Conservation (phyloP, 2,797 vertebrate genomes). For the Sebastes melanostomus region DNA sequence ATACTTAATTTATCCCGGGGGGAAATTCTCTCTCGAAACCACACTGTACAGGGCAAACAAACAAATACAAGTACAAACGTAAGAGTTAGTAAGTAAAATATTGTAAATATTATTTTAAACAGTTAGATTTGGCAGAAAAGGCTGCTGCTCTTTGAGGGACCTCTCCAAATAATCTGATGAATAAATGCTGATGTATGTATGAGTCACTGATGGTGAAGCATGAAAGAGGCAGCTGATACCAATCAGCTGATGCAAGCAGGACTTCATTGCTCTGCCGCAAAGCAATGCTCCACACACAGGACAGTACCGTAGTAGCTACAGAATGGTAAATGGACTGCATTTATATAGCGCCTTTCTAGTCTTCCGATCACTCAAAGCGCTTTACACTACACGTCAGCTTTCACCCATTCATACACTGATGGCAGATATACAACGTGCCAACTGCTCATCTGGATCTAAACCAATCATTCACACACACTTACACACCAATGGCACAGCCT, state of each 20-base stretch:
- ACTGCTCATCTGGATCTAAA: too few species aligned
- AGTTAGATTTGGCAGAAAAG: not conserved
- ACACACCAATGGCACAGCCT: too few species aligned
- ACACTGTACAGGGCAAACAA: not conserved
- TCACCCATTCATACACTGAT: too few species aligned
- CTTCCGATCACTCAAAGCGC: too few species aligned
- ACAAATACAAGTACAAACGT: not conserved
- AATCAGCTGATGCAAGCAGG: conserved; percentile 18
- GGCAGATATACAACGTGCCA: too few species aligned
- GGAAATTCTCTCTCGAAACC: not conserved
- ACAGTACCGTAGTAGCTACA: not conserved
- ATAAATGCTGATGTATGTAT: not conserved
- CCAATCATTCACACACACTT: too few species aligned
- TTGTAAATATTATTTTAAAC: not conserved
- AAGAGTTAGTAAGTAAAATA: too few species aligned
- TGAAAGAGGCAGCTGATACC: conserved; percentile 1
- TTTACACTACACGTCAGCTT: too few species aligned
- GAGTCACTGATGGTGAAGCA: not conserved
- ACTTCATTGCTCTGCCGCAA: not conserved
- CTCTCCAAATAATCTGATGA: not conserved
- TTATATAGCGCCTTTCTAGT: too few species aligned
- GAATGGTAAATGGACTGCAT: too few species aligned
- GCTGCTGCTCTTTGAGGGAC: not conserved
- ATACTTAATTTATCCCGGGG: not conserved
- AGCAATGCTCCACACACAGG: not conserved